These are phyloP conservation scores for Macrosteles quadrilineatus DNA, from an alignment of 1,140 invertebrate species.

Conservation along the genomic window DNA sequence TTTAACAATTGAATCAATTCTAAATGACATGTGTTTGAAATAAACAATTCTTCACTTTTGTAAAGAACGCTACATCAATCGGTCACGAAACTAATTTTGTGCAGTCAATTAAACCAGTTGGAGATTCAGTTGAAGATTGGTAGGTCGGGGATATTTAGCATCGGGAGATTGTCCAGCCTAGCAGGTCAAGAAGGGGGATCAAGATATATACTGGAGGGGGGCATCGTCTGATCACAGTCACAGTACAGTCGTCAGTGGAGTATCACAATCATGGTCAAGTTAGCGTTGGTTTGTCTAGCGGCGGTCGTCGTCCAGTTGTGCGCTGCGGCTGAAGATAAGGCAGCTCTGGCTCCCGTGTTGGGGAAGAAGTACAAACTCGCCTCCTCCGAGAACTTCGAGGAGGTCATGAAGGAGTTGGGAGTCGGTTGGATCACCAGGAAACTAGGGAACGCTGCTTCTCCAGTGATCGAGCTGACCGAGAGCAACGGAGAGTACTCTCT, in stretches of 20 bases:
- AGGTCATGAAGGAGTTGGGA: conserved; percentile 51
- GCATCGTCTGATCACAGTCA: too few relatives aligned
- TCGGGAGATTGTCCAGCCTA: too few relatives aligned
- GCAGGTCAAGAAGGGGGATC: too few relatives aligned
- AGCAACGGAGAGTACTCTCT: conserved; percentile 70
- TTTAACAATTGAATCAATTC: too few relatives aligned
- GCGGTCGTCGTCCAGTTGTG: neutral
- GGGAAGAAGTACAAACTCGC: conserved; percentile 74
- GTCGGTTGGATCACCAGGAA: conserved; percentile 74
- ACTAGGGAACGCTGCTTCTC: conserved; percentile 71
- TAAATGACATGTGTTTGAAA: too few relatives aligned
- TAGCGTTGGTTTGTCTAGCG: neutral
- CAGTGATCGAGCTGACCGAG: conserved; percentile 70
- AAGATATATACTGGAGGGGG: too few relatives aligned
- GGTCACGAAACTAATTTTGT: too few relatives aligned
- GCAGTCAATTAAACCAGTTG: too few relatives aligned
- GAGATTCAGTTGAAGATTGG: too few relatives aligned
- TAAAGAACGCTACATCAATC: too few relatives aligned
- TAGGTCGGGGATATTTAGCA: too few relatives aligned
- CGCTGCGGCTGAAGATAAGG: neutral
- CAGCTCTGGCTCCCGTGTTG: conserved; percentile 43
- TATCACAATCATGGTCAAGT: neutral
- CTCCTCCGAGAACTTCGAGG: conserved; percentile 80
- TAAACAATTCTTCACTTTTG: too few relatives aligned
- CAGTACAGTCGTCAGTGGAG: neutral